Base-by-base conservation (phyloP, 2,888 invertebrate genomes). In the Allophyes oxyacanthae region DNA sequence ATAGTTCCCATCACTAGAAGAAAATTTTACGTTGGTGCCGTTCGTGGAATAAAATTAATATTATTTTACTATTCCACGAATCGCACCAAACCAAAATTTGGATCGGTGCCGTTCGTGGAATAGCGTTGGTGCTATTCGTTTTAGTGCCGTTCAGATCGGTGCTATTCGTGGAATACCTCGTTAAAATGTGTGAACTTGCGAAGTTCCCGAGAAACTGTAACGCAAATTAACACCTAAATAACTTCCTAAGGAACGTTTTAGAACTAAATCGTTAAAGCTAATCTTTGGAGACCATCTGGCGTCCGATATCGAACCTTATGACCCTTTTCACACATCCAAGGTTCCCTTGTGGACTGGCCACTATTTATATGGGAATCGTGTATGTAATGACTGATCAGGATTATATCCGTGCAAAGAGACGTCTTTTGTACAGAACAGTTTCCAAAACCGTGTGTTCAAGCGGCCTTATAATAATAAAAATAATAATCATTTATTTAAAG, bases 281-380 rank as follows among this genome's bases (percentile, higher is more conserved):
- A 70, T 65, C 55, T 42, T 56, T 26, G 28, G 52, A 56, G 53
- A 70, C 61, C 58, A 58, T 53, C 41, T 57, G 64, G 55, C 42
- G 34, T 55, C 49, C 54, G 37, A 52, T 44, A 54, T 57, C 48
- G 57, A 52, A 56, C 25, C 41, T 34, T 43, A 55, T 67, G 54
- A 43, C 51, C 42, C 51, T 72, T 75, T 78, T 73, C 75, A 56
- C 64, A 55, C 56, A 55, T 48, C 56, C 43, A 63, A 49, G 7
- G 34, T 43, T 64, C 49, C n/a, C 25, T 40, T 48, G 32, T 25
- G 36, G 6, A 50, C 34, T 43, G 34, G 32, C n/a, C 11, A 32
- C 11, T 53, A 14, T 61, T 41, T 9, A 37, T 46, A 45, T 14
- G 14, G 28, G 8, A 28, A 41, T 28, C 37, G 25, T 13, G 6